These are phyloP conservation scores for Orthosia cruda DNA, from an alignment of 2,888 invertebrate genomes.

Conservation along the genomic window DNA sequence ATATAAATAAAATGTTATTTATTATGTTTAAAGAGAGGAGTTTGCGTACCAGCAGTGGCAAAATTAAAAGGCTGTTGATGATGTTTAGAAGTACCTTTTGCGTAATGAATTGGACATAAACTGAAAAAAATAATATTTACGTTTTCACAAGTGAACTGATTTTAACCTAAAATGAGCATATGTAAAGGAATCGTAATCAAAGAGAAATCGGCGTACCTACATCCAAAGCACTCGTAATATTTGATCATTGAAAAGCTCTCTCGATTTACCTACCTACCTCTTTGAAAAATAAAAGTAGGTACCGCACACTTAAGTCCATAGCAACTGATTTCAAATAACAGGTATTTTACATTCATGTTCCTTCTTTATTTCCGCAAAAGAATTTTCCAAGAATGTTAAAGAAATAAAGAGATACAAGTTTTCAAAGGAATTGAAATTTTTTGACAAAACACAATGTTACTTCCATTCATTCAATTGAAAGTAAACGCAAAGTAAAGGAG, in stretches of 20 bases:
- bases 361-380: conserved; percentile 2
- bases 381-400: conserved; percentile 45
- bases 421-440: too few species aligned
- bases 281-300: conserved; percentile 43
- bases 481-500: conserved; percentile 40
- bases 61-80: too few species aligned
- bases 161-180: conserved; percentile 1
- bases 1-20: too few species aligned
- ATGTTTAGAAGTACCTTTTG: too few species aligned
- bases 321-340: conserved; percentile 37
- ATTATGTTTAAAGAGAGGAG: too few species aligned
- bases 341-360: conserved; percentile 31
- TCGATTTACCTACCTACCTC: conserved; percentile 35
- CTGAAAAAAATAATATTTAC: neutral
- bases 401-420: conserved; percentile 54
- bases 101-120: neutral
- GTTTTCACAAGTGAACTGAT: neutral
- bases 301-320: conserved; percentile 21
- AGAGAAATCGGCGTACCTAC: conserved; percentile 6
- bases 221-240: conserved; percentile 24
- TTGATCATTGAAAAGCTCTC: conserved; percentile 29
- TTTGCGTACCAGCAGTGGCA: too few species aligned
- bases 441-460: too few species aligned
- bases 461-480: conserved; percentile 47
- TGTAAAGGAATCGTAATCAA: conserved; percentile 42